Evolutionary conservation across 2,797 vertebrate genomes (phyloP).

Genomic region (Columba guinea): DNA sequence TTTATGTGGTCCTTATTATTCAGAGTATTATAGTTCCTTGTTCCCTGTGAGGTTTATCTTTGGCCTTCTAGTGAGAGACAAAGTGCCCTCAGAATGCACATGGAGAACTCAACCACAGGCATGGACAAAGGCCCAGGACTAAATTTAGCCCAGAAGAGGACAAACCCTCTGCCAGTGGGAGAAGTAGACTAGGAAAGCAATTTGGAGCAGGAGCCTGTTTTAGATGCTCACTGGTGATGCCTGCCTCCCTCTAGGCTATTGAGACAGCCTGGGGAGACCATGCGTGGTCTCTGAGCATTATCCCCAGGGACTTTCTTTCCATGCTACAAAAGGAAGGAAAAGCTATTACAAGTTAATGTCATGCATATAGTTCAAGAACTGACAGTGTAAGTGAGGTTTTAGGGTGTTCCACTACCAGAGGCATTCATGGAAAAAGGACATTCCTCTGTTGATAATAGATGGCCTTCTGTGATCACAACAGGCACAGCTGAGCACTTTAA

Average conservation of each 20-base stretch:
- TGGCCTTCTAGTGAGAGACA: neutral
- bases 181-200: neutral
- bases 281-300: neutral
- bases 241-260: neutral
- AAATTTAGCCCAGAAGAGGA: neutral
- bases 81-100: neutral
- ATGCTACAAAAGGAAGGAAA: neutral
- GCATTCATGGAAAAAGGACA: neutral
- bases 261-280: neutral
- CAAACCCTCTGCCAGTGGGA: neutral
- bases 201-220: neutral
- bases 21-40: neutral
- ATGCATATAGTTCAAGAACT: constrained; percentile 2
- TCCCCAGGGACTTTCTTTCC: neutral
- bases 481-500: neutral
- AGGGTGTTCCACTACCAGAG: neutral
- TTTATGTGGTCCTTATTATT: neutral
- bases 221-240: constrained; percentile 2
- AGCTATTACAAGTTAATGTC: constrained; percentile 27
- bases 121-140: neutral
- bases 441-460: neutral
- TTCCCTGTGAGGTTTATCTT: neutral
- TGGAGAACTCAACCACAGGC: neutral
- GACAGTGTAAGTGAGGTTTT: neutral
- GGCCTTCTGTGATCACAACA: constrained; percentile 2